A percentile compares a stretch with the other conserved stretches of the same genome.
phyloP scores from a whole-genome alignment of 2,888 invertebrate genomes.

The Eudasyphora cyanicolor region DNA sequence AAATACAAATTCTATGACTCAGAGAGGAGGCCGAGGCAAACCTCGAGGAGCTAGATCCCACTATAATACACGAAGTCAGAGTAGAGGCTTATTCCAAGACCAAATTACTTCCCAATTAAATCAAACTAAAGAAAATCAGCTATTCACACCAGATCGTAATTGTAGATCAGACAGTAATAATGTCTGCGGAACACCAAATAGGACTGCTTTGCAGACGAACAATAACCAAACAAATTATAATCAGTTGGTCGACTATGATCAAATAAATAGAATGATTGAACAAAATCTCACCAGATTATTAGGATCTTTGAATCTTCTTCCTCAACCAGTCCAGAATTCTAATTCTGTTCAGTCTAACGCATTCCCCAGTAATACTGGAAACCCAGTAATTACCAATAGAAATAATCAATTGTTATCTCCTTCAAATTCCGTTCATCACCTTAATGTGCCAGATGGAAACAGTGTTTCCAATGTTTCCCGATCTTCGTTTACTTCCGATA shows the following conservation, averaged over 20 bases:
- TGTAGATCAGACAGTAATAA: no score
- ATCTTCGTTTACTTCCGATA: neutral
- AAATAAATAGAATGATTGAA: conserved; percentile 14
- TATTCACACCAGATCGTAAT: no score
- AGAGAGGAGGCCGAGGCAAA: neutral
- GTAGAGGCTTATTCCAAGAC: neutral
- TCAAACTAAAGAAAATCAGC: no score
- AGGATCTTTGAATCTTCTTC: neutral
- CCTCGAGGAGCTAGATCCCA: no score
- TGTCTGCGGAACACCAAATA: no score
- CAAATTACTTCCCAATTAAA: no score
- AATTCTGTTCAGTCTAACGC: no score
- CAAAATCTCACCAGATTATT: neutral
- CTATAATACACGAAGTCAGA: neutral
- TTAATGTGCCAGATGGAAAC: neutral
- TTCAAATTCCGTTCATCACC: neutral
- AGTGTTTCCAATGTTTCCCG: neutral
- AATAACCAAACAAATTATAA: no score
- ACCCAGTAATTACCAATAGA: neutral
- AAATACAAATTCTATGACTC: neutral
- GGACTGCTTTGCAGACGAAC: no score
- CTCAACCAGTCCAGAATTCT: neutral
- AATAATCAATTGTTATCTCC: neutral
- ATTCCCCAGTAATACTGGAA: neutral
- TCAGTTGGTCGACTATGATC: conserved; percentile 12